Evolutionary conservation across 2,797 vertebrate species (phyloP), one percentile per base, ranked within the genome.

Genomic region (Pachyuromys duprasi): DNA sequence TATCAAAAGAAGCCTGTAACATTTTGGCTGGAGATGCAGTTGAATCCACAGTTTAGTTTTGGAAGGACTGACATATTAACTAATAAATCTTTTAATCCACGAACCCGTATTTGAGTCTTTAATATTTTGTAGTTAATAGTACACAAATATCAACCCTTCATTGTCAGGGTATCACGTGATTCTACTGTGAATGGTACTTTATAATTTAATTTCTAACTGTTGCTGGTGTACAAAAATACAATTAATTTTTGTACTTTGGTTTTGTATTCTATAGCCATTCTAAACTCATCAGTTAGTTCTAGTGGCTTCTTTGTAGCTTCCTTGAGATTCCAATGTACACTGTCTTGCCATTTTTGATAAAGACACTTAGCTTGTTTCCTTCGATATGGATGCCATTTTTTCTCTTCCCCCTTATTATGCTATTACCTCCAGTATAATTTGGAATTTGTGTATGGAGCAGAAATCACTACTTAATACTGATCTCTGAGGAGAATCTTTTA

Each of bases 41-140:
- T 78, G 36, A 89, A 69, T 92, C 57, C 86, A 86, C 49, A 86
- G 60, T 63, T 74, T 65, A 89, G 24, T 60, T 80, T 89, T 55
- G 26, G 36, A 55, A 95, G 17, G 20, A 89, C 4, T 94, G n/a
- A 70, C 53, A 86, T 62, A 42, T n/a, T 63, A 63, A 24, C 53
- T 55, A 55, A 11, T 75, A 67, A 69, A 84, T 80, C 53, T 95
- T 91, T 62, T 12, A 28, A 49, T 67, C 15, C 24, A 8, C 39
- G 55, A 94, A 70, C 45, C 63, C 33, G 70, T 60, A 75, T 76
- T 75, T 74, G 70, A 26, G 14, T 76, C 17, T 84, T 86, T 8
- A 39, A 42, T 78, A 60, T 75, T 49, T 86, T 72, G 3, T 76
- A 39, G 60, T 92, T 87, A 67, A 0, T 36, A 62, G 3, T 42